Evolutionary conservation across 2,113 vertebrate species (phyloP), one percentile per base, ranked within the genome.

Genomic region (Poeciliopsis turrubarensis): DNA sequence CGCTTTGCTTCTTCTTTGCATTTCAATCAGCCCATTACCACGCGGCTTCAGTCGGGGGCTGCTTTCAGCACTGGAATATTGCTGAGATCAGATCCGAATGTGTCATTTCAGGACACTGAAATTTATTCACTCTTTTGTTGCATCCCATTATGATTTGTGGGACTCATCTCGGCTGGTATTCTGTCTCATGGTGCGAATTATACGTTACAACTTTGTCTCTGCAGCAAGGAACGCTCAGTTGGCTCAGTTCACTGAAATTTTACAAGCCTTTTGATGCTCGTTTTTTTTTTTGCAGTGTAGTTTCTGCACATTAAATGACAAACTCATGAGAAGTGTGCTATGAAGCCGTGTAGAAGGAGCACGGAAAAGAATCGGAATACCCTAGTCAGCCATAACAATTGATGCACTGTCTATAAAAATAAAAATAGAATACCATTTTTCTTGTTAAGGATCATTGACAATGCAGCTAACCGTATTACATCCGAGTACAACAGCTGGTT

Each of bases 11-110:
- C 26, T 17, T 65, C 34, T 60, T 71, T 77, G 70, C 60, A 80
- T 80, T 86, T 77, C 70, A 81, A 67, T 86, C 79, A 65, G 47
- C 3, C 54, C 17, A 26, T 80, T 70, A 39, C 78, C 51, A 25
- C 73, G 71, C 60, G 25, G 13, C 32, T 83, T 81, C 77, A 80
- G 30, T 39, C 71, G 22, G 44, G 22, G 44, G 57, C 54, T 70
- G 37, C 71, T 82, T 77, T 82, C 65, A 68, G 75, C 62, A 51
- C 71, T 60, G 63, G 25, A 47, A 37, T 69, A 72, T 82, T 30
- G 1, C 60, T 41, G 31, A 65, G 57, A 84, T 86, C 73, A 68
- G 60, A 77, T 68, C 57, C 65, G 68, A 61, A 37, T 1, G 17
- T 72, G 79, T 70, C 70, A 73, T 67, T 77, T 60, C 60, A 60